phyloP scores from a whole-genome alignment of 64 coral and sea anemone genomes.

The Anthopleura sola region DNA sequence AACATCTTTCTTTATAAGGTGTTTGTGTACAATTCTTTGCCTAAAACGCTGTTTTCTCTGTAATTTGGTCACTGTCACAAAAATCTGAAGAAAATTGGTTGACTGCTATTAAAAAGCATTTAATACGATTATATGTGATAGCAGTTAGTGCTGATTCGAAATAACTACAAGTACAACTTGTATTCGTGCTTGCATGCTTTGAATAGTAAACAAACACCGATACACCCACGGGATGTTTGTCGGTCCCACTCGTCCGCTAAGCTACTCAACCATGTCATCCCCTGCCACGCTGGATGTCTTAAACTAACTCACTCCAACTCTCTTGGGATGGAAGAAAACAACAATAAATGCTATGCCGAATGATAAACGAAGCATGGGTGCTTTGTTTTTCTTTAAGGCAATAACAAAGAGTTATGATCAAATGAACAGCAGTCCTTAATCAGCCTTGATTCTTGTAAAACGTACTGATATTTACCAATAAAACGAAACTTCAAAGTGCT shows the following conservation, averaged over 20 bases:
- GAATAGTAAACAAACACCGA: background rate
- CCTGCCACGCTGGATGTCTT: background rate
- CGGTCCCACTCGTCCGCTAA: background rate
- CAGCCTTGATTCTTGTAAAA: background rate
- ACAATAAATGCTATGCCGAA: background rate
- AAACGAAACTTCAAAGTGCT: background rate
- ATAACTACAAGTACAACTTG: too few relatives aligned
- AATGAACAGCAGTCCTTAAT: background rate
- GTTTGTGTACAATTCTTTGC: too few relatives aligned
- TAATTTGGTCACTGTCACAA: too few relatives aligned
- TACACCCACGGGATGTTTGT: background rate
- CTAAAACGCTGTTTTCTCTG: too few relatives aligned
- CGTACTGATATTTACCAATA: background rate
- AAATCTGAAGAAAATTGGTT: too few relatives aligned
- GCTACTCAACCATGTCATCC: background rate
- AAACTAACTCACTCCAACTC: background rate
- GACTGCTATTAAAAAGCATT: too few relatives aligned
- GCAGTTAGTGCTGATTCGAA: too few relatives aligned
- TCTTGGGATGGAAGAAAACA: background rate
- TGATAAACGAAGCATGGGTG: constrained; percentile 7
- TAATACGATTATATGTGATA: too few relatives aligned
- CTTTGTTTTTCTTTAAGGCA: background rate
- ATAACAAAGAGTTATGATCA: background rate
- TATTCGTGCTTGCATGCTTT: background rate
- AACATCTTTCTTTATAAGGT: too few relatives aligned